phyloP scores from a whole-genome alignment of 1,140 invertebrate genomes.

The Leptinotarsa defecta region DNA sequence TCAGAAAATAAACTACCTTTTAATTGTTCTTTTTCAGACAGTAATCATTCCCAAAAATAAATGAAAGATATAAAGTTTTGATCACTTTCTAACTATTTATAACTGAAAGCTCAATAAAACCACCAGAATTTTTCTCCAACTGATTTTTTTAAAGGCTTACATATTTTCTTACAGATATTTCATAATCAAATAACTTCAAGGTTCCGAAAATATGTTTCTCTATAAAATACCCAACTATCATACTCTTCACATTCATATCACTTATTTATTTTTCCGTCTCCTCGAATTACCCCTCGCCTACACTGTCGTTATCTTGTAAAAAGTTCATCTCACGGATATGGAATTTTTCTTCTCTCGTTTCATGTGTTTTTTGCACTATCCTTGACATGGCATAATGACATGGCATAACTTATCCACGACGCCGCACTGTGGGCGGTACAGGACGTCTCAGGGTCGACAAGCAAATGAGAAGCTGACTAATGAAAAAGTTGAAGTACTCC shows the following conservation, averaged over 20 bases:
- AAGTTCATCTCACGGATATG: neutral
- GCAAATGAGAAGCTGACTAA: neutral
- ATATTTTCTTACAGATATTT: too few species aligned
- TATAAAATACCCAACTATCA: too few species aligned
- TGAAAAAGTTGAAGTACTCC: neutral
- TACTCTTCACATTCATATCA: neutral
- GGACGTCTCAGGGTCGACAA: neutral
- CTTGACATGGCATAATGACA: neutral
- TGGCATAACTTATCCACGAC: slow-evolving; percentile 4
- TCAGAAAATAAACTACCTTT: too few species aligned
- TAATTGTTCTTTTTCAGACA: too few species aligned
- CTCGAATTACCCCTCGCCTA: neutral
- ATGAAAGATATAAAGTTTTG: too few species aligned
- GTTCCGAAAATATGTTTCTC: too few species aligned
- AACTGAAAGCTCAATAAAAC: too few species aligned
- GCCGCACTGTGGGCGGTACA: neutral
- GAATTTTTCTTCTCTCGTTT: neutral
- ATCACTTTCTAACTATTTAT: too few species aligned
- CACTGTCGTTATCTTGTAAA: neutral
- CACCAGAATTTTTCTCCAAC: too few species aligned
- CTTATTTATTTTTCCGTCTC: neutral
- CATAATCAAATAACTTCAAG: too few species aligned
- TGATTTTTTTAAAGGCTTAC: too few species aligned
- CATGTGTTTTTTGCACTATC: neutral
- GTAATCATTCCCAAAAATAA: too few species aligned